Base-by-base conservation (phyloP, 30 jellyfish, hydroid and myxozoan genomes). In the Turritopsis dohrnii region DNA sequence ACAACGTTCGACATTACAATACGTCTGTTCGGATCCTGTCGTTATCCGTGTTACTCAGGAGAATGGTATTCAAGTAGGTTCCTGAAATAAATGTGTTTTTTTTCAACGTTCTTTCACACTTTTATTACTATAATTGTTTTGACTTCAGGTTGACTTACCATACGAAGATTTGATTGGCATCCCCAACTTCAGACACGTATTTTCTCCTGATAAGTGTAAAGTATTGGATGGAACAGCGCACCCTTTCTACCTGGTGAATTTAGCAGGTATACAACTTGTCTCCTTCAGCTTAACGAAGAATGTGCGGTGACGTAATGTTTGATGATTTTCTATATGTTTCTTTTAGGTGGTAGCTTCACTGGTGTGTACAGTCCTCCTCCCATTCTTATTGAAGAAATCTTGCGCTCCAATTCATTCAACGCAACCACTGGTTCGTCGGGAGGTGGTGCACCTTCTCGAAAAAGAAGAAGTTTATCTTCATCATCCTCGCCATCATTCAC, bases 321-420 rank as follows among this genome's bases (percentile, higher is more conserved):
- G 60, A 41, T 13, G 5, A 13, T 3, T 41, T 41, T 54, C 41
- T 1, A n/a, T 73, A 7, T 79, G 31, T 0, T 75, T 77, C 29
- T 1, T n/a, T 30, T 72, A 89, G 96, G 73, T 7, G 72, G 31
- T 41, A 93, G 97, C 24, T 92, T 87, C 80, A 84, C 52, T 29
- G 96, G 96, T 20, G 92, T 83, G 21, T 92, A 92, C 87, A 84
- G 88, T 54, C 96, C 97, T 0, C 92, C 97, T 3, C 66, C 97
- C 13, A 53, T 76, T 25, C 31, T 91, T 7, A 25, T 91, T 26
- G 90, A 83, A 69, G 88, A 73, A 16, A 80, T 84, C 19, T 66
- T 91, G 18, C 69, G 54, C 79, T 52, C 83, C 88, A 89, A 89
- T 85, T 81, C 90, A 21, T 66, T 65, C 17, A 29, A 83, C 1